These are phyloP conservation scores for Cherax quadricarinatus DNA, from an alignment of 1,140 invertebrate species.

Conservation along the genomic window DNA sequence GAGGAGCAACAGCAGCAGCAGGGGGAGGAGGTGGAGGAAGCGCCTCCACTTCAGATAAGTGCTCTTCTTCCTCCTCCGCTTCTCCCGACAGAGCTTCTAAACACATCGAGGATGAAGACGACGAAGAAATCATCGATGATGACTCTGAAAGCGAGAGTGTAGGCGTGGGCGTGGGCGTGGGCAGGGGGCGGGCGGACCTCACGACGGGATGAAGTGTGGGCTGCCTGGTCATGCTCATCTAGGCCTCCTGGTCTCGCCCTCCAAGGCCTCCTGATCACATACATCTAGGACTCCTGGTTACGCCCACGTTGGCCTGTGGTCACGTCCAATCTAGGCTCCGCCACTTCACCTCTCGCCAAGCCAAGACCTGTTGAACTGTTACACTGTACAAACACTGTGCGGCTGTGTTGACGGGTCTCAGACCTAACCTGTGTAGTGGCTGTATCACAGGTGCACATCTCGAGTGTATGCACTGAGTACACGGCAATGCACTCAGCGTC, in stretches of 20 bases:
- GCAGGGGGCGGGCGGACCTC: slow-evolving; percentile 26
- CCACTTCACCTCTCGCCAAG: not conserved
- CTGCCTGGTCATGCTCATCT: not conserved
- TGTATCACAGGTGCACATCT: not conserved
- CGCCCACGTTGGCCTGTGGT: not conserved
- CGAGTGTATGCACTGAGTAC: not conserved
- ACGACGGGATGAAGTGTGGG: slow-evolving; percentile 30
- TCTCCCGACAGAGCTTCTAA: slow-evolving; percentile 37
- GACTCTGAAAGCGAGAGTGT: slow-evolving; percentile 55
- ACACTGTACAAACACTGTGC: not conserved
- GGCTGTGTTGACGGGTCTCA: not conserved
- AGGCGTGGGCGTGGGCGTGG: slow-evolving; percentile 26
- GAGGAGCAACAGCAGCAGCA: not conserved
- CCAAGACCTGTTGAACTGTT: not conserved
- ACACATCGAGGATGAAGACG: slow-evolving; percentile 42
- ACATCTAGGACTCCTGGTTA: not conserved
- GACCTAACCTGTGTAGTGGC: slow-evolving; percentile 8
- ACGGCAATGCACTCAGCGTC: not conserved
- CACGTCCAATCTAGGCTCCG: not conserved
- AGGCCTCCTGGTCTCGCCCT: not conserved
- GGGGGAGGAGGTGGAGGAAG: not conserved
- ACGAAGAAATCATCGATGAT: slow-evolving; percentile 53
- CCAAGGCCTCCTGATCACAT: no score
- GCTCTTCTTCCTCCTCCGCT: slow-evolving; percentile 40
- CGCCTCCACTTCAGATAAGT: slow-evolving; percentile 32